Conservation (phyloP, 1,140 invertebrate genomes). For the Anastrepha obliqua region DNA sequence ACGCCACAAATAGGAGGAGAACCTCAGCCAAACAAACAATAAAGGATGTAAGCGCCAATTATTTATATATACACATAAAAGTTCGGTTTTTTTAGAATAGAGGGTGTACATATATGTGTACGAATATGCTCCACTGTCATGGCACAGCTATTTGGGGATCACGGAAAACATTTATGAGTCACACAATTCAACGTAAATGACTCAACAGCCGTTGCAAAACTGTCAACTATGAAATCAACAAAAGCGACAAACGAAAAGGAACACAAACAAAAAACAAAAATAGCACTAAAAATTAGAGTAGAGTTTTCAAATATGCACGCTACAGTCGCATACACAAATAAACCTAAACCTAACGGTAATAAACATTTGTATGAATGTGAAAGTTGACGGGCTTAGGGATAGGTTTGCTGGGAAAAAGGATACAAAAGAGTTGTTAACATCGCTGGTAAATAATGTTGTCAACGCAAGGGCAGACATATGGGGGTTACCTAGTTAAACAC, state of each 20-base stretch:
- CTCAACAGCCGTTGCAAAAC: constrained; percentile 31
- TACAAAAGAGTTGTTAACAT: constrained; percentile 9
- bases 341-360: background rate
- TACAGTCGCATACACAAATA: background rate
- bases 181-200: constrained; percentile 48
- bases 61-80: background rate
- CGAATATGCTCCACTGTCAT: background rate
- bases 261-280: background rate
- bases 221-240: constrained; percentile 32
- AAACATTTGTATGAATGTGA: background rate
- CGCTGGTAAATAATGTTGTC: background rate
- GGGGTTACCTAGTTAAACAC: background rate
- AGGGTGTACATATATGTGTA: background rate
- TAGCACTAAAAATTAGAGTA: background rate
- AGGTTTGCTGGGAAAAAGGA: background rate
- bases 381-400: background rate
- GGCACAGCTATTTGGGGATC: constrained; percentile 4
- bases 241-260: background rate
- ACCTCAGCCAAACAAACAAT: too few relatives aligned
- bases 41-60: background rate
- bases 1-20: too few relatives aligned
- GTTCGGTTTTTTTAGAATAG: background rate
- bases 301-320: background rate
- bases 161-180: constrained; percentile 47
- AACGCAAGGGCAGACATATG: background rate